Conservation (phyloP, 2,888 invertebrate species). For the Plutella xylostella region DNA sequence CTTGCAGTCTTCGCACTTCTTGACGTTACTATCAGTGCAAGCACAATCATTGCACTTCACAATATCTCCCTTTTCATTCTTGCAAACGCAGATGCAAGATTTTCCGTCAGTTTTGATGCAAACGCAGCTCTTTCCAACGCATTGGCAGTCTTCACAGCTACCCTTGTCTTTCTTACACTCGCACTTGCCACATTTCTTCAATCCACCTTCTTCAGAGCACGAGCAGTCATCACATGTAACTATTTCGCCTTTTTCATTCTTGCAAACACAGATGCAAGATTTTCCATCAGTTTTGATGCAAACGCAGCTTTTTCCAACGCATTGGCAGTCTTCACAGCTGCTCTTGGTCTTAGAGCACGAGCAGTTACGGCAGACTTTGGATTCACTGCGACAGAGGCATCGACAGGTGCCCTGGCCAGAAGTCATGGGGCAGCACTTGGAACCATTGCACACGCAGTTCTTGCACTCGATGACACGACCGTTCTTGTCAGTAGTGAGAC, state of each 20-base stretch:
- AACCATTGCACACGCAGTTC: too few relatives aligned
- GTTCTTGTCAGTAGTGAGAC: conserved; percentile 21
- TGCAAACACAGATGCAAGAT: conserved; percentile 2
- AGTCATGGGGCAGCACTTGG: background rate
- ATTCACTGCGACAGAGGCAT: conserved; percentile 18
- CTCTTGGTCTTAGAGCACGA: background rate
- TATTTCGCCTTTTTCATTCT: too few relatives aligned
- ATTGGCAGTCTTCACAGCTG: too few relatives aligned
- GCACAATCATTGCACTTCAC: conserved; percentile 19
- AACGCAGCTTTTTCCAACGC: too few relatives aligned
- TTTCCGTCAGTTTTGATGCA: conserved; percentile 18
- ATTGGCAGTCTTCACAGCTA: too few relatives aligned
- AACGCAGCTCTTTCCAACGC: conserved; percentile 12
- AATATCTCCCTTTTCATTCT: conserved; percentile 22
- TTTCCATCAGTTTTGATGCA: too few relatives aligned
- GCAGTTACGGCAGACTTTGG: conserved; percentile 15
- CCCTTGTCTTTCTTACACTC: too few relatives aligned
- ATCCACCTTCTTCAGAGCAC: too few relatives aligned
- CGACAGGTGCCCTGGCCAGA: conserved; percentile 1
- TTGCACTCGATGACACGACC: conserved; percentile 22
- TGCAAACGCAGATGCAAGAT: conserved; percentile 28
- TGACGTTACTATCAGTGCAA: conserved; percentile 22
- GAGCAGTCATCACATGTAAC: too few relatives aligned
- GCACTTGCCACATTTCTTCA: too few relatives aligned
- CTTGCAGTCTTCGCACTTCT: conserved; percentile 27